Percentiles rank a stretch among this genome's conserved stretches.
Evolutionary conservation across 2,113 vertebrate genomes (phyloP).

Genomic region (Pipa parva): DNA sequence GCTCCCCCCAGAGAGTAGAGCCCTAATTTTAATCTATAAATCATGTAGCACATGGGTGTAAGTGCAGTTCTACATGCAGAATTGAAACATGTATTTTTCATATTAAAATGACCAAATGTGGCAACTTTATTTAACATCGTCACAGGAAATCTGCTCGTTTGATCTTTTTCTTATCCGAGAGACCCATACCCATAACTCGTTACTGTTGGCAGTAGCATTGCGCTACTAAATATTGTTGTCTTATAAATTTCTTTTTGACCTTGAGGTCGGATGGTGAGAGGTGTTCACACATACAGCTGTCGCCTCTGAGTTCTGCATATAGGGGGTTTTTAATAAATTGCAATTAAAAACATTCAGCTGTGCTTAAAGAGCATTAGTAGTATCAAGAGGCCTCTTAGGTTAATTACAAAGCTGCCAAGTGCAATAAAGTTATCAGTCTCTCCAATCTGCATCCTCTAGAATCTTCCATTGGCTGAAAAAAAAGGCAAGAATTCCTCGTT

Average conservation of each 20-base stretch:
- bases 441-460: not conserved
- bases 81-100: too few relatives aligned
- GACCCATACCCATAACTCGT: too few relatives aligned
- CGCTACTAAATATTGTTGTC: not conserved
- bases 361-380: conserved; percentile 21
- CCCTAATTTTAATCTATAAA: too few relatives aligned
- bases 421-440: conserved; percentile 21
- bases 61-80: too few relatives aligned
- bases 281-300: not conserved
- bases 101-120: too few relatives aligned
- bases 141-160: too few relatives aligned
- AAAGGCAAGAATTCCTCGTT: too few relatives aligned
- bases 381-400: conserved; percentile 5
- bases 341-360: conserved; percentile 26
- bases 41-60: too few relatives aligned
- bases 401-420: conserved; percentile 32
- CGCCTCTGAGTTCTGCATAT: not conserved
- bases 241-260: conserved; percentile 2
- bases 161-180: too few relatives aligned
- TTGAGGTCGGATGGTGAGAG: not conserved
- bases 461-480: not conserved
- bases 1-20: too few relatives aligned
- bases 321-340: not conserved
- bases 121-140: too few relatives aligned
- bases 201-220: too few relatives aligned